phyloP scores from a whole-genome alignment of 2,888 invertebrate species.

The Galerucella nymphaeae region DNA sequence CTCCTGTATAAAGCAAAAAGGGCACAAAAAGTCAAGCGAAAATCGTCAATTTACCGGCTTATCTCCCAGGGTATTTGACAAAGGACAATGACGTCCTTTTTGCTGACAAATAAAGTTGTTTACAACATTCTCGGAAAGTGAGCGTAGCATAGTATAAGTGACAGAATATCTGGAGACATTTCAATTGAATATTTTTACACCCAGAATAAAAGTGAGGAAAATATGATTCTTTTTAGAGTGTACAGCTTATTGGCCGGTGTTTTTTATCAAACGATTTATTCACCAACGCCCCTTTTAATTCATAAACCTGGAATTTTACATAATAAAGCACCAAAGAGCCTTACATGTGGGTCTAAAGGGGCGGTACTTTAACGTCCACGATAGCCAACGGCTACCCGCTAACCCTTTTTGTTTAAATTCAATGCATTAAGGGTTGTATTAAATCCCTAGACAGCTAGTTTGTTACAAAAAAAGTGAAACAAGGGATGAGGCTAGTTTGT shows the following conservation, averaged over 20 bases:
- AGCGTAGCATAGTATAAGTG: conserved; percentile 25
- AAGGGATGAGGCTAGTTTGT: conserved; percentile 16
- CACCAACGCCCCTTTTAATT: conserved; percentile 36
- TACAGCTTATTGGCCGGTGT: conserved; percentile 20
- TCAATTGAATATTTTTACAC: not conserved
- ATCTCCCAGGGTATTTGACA: conserved; percentile 22
- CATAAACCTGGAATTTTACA: conserved; percentile 37
- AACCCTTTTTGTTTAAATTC: conserved; percentile 28
- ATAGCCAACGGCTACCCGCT: conserved; percentile 43
- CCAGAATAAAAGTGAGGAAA: not conserved
- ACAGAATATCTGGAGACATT: conserved; percentile 27
- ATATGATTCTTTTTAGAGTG: too few species aligned
- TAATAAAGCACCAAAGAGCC: conserved; percentile 39
- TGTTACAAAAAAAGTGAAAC: not conserved
- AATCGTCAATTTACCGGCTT: conserved; percentile 29
- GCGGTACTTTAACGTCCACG: conserved; percentile 22
- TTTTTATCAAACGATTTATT: conserved; percentile 31
- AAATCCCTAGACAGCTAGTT: conserved; percentile 13
- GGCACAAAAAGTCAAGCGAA: conserved; percentile 38
- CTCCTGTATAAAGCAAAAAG: conserved; percentile 39
- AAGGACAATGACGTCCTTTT: conserved; percentile 26
- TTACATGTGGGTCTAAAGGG: conserved; percentile 18
- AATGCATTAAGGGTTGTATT: not conserved
- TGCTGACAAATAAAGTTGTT: conserved; percentile 39
- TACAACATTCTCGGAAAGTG: conserved; percentile 34